These are phyloP conservation scores for Sciurus vulgaris DNA, from an alignment of 2,797 vertebrate species.

Conservation along the genomic window DNA sequence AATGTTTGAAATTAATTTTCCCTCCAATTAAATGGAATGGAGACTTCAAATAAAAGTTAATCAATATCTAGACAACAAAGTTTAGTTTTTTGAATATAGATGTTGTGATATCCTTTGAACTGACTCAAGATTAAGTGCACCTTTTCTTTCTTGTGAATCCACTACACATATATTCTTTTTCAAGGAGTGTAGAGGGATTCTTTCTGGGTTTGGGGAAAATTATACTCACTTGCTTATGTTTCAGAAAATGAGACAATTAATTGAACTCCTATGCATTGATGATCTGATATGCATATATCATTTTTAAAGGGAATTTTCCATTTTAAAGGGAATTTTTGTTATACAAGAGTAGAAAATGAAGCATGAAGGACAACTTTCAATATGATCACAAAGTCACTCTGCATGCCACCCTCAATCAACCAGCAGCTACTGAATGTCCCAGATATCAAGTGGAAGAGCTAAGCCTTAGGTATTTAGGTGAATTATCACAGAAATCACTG, in stretches of 20 bases:
- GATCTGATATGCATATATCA: not conserved
- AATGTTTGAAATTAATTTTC: not conserved
- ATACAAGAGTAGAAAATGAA: not conserved
- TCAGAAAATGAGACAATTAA: not conserved
- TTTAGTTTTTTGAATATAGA: not conserved
- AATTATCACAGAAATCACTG: constrained; percentile 3
- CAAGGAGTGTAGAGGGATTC: not conserved
- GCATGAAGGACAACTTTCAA: not conserved
- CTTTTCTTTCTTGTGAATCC: not conserved
- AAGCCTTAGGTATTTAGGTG: not conserved
- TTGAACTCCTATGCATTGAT: not conserved
- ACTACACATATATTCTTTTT: not conserved
- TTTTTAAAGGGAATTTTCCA: not conserved
- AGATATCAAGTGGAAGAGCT: not conserved
- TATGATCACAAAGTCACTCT: not conserved
- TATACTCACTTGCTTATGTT: not conserved
- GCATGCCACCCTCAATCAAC: not conserved
- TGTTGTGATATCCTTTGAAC: not conserved
- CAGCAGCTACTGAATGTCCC: not conserved
- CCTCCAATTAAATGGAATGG: not conserved
- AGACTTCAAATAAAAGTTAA: not conserved
- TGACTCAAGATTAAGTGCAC: not conserved
- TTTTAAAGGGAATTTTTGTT: not conserved
- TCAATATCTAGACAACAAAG: not conserved
- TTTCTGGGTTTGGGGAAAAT: not conserved